Conservation (phyloP, 2,113 vertebrate genomes). For the Eulacestoma nigropectus region DNA sequence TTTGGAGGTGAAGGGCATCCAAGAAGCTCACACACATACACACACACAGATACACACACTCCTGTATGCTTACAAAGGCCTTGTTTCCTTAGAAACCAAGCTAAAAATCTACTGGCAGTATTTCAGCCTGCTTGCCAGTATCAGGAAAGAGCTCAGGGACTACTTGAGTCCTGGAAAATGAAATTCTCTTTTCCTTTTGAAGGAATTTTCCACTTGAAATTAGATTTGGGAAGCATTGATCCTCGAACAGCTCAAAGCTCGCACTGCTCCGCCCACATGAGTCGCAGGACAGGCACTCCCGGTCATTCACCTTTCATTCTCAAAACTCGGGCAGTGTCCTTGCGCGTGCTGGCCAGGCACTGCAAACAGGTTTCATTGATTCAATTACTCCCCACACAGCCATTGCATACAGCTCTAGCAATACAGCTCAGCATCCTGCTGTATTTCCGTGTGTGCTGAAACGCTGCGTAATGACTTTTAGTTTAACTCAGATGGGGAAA, state of each 20-base stretch:
- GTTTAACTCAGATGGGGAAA: not conserved
- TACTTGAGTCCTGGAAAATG: slow-evolving; percentile 34
- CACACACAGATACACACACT: not conserved
- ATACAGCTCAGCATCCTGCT: not conserved
- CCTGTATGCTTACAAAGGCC: slow-evolving; percentile 16
- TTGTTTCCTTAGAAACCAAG: slow-evolving; percentile 64
- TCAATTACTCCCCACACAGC: not conserved
- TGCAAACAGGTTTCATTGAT: not conserved
- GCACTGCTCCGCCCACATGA: fast-evolving
- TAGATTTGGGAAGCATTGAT: not conserved
- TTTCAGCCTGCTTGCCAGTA: slow-evolving; percentile 46
- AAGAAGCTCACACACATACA: not conserved
- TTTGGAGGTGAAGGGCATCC: not conserved
- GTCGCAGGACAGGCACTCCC: not conserved
- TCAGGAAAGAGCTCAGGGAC: slow-evolving; percentile 30
- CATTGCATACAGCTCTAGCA: not conserved
- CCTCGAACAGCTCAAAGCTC: not conserved
- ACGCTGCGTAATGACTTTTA: not conserved
- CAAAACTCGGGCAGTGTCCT: not conserved
- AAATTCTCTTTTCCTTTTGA: slow-evolving; percentile 24
- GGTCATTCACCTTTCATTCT: not conserved
- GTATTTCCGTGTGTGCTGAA: not conserved
- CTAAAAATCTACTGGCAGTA: slow-evolving; percentile 39
- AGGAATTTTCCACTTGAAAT: slow-evolving; percentile 19
- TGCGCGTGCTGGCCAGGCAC: not conserved